Percentiles rank a stretch among this genome's conserved stretches.
phyloP scores from a whole-genome alignment of 1,140 invertebrate species.

The Panagrolaimus sp. region DNA sequence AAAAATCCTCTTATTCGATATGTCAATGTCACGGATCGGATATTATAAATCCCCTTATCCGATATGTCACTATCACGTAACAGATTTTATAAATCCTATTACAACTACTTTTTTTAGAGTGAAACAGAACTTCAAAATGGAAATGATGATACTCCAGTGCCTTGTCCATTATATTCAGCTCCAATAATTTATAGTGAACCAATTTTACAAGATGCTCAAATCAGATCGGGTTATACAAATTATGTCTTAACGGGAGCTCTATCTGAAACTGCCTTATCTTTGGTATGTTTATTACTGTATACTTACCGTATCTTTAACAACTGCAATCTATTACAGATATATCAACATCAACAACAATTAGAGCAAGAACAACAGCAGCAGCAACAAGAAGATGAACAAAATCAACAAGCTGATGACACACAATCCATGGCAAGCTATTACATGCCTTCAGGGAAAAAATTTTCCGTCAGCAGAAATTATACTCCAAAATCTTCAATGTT shows the following conservation, averaged over 20 bases:
- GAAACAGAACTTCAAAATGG: background rate
- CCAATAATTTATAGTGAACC: slow-evolving; percentile 13
- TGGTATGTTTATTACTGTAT: background rate
- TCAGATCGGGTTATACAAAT: background rate
- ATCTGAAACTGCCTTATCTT: slow-evolving; percentile 9
- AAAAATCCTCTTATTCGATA: too few species aligned
- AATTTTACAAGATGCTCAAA: slow-evolving; percentile 1
- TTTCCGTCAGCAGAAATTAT: slow-evolving; percentile 11
- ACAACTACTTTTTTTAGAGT: too few species aligned
- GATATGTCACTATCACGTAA: too few species aligned
- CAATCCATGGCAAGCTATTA: background rate
- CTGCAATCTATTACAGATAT: too few species aligned
- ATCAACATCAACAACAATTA: background rate
- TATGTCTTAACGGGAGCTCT: slow-evolving; percentile 7
- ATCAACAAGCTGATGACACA: background rate
- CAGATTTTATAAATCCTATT: too few species aligned
- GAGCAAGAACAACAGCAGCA: background rate
- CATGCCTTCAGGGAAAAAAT: background rate
- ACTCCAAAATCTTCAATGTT: slow-evolving; percentile 45
- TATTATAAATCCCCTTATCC: too few species aligned
- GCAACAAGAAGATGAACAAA: background rate
- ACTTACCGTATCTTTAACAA: too few species aligned
- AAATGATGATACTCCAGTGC: background rate
- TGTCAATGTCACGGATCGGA: too few species aligned
- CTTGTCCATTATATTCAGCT: background rate